Evolutionary conservation across 2,113 vertebrate species (phyloP).

Genomic region (Amphiprion percula): DNA sequence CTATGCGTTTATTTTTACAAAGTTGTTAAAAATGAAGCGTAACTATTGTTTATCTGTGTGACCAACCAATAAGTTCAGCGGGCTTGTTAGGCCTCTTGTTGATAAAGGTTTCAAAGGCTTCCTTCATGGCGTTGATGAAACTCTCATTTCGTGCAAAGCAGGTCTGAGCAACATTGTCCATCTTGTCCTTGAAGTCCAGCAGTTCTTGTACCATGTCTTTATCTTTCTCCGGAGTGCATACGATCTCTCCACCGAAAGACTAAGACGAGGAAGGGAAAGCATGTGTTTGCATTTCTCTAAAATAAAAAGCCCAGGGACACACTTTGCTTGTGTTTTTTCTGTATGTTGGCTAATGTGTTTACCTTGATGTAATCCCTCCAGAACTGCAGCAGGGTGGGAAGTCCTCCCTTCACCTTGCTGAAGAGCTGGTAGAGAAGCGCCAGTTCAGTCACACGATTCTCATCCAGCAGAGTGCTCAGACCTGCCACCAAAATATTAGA

Average conservation of each 20-base stretch:
- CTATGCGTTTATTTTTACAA: background rate
- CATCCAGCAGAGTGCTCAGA: slow-evolving; percentile 94
- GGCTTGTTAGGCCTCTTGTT: slow-evolving; percentile 99
- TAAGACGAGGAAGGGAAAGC: slow-evolving; percentile 67
- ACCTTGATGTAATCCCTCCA: slow-evolving; percentile 99
- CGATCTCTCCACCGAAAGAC: slow-evolving; percentile 98
- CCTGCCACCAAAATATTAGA: slow-evolving; percentile 77
- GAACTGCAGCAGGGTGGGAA: slow-evolving; percentile 94
- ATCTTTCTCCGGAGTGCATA: slow-evolving; percentile 98
- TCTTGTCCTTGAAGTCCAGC: slow-evolving; percentile 99
- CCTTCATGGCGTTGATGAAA: slow-evolving; percentile 99
- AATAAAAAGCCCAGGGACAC: background rate
- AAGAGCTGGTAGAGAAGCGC: slow-evolving; percentile 96
- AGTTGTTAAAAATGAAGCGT: background rate
- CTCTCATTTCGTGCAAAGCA: slow-evolving; percentile 97
- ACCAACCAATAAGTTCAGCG: slow-evolving; percentile 95
- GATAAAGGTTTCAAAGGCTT: slow-evolving; percentile 99
- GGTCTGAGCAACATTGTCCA: slow-evolving; percentile 96
- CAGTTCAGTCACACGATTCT: slow-evolving; percentile 95
- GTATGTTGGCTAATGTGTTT: slow-evolving; percentile 25
- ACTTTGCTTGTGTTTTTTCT: background rate
- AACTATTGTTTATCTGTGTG: background rate
- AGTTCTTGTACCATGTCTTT: slow-evolving; percentile 99
- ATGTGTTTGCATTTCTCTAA: background rate
- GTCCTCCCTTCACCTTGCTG: slow-evolving; percentile 95